Conservation (phyloP, 2,797 vertebrate genomes). For the Dendrocincla tyrannina region DNA sequence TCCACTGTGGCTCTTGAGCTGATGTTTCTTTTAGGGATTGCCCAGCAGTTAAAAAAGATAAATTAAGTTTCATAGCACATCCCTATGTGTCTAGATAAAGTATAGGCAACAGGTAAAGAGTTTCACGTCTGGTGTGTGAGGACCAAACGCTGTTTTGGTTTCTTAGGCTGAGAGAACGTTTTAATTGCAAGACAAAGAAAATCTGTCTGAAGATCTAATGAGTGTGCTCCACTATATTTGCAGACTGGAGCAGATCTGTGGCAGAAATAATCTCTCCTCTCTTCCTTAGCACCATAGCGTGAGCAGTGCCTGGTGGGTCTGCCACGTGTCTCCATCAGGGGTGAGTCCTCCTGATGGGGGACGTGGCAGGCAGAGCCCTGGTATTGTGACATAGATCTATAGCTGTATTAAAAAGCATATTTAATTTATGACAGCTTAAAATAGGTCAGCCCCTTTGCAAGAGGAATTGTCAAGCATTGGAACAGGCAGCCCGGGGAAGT, state of each 20-base stretch:
- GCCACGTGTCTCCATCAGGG: not conserved
- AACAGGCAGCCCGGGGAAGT: not conserved
- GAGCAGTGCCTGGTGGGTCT: not conserved
- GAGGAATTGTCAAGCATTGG: not conserved
- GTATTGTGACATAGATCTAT: not conserved
- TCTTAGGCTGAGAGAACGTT: not conserved
- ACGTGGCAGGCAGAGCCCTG: not conserved
- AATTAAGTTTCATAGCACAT: not conserved
- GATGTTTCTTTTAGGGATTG: not conserved
- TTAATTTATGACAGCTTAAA: not conserved
- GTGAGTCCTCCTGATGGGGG: not conserved
- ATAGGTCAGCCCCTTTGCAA: not conserved
- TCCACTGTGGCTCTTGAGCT: not conserved
- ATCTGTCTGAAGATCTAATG: not conserved
- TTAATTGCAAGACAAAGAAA: not conserved
- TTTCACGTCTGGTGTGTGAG: fast-evolving
- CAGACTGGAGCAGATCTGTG: not conserved
- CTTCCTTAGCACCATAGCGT: not conserved
- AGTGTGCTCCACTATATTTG: not conserved
- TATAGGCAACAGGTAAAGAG: not conserved
- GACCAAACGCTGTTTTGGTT: not conserved
- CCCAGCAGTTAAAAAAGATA: not conserved
- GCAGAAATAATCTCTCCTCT: not conserved
- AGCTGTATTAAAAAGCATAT: not conserved
- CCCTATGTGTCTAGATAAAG: not conserved